These are phyloP conservation scores for Lepidotrigona ventralis DNA, from an alignment of 1,140 invertebrate species.

Conservation along the genomic window DNA sequence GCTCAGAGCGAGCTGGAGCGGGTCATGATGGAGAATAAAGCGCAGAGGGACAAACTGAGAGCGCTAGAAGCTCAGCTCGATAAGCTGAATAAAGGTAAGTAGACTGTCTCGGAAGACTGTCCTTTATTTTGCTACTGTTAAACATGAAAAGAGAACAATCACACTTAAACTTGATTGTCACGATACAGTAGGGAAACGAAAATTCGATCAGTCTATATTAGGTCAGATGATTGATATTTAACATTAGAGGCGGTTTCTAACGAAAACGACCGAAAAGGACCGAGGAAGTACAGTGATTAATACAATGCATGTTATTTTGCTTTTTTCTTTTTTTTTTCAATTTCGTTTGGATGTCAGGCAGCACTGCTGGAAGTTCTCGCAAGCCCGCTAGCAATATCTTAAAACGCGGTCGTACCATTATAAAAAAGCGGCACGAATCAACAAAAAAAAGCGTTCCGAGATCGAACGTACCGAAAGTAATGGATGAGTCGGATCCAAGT, in stretches of 20 bases:
- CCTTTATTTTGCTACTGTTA: background rate
- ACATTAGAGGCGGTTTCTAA: background rate
- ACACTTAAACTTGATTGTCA: background rate
- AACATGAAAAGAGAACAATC: background rate
- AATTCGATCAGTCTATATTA: background rate
- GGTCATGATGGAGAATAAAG: slow-evolving; percentile 90
- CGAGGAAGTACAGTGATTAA: slow-evolving; percentile 27
- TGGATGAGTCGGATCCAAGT: background rate
- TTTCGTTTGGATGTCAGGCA: slow-evolving; percentile 64
- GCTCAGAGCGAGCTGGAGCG: slow-evolving; percentile 91
- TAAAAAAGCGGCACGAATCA: slow-evolving; percentile 62
- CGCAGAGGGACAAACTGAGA: slow-evolving; percentile 88
- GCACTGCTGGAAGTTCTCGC: slow-evolving; percentile 44
- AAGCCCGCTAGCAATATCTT: slow-evolving; percentile 65
- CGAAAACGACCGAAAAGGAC: background rate
- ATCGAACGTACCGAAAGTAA: slow-evolving; percentile 13
- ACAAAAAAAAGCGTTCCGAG: slow-evolving; percentile 52
- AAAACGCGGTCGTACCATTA: slow-evolving; percentile 72
- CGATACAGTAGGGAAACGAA: background rate
- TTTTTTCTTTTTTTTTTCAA: slow-evolving; percentile 57
- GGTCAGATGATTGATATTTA: slow-evolving; percentile 1
- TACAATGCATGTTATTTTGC: slow-evolving; percentile 39
- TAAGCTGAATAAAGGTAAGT: slow-evolving; percentile 85
- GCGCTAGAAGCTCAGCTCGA: slow-evolving; percentile 90
- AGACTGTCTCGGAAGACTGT: background rate